Conservation (phyloP, 1,140 invertebrate genomes). For the Palaemon carinicauda region DNA sequence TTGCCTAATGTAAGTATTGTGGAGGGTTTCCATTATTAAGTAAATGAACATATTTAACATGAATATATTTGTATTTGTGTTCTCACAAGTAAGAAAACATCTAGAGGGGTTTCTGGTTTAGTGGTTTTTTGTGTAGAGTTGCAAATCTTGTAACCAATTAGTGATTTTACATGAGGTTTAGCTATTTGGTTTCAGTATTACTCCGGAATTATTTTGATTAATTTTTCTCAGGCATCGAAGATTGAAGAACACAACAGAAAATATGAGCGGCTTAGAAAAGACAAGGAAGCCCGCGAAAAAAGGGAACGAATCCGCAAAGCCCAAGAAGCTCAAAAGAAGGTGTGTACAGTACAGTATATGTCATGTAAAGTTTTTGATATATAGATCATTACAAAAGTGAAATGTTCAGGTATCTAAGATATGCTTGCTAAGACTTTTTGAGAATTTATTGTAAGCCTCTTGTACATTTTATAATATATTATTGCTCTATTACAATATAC, state of each 20-base stretch:
- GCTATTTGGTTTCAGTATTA: neutral
- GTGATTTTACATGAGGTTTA: no score
- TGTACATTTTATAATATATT: neutral
- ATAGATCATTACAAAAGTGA: neutral
- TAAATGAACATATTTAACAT: no score
- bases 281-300: conserved; percentile 75
- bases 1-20: conserved; percentile 81
- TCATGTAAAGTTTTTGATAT: neutral
- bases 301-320: conserved; percentile 74
- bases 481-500: neutral
- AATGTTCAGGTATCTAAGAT: conserved; percentile 12
- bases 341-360: conserved; percentile 66
- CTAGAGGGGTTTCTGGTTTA: no score
- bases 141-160: no score
- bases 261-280: conserved; percentile 76
- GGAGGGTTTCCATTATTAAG: neutral
- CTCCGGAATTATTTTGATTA: neutral
- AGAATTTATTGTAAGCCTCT: no score
- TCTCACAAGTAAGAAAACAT: no score
- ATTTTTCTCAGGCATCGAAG: conserved; percentile 75
- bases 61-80: neutral
- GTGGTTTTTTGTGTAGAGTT: no score
- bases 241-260: conserved; percentile 86
- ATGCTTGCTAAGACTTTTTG: neutral
- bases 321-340: conserved; percentile 75